Conservation (phyloP, 2,797 vertebrate species). For the Spinus pinus region DNA sequence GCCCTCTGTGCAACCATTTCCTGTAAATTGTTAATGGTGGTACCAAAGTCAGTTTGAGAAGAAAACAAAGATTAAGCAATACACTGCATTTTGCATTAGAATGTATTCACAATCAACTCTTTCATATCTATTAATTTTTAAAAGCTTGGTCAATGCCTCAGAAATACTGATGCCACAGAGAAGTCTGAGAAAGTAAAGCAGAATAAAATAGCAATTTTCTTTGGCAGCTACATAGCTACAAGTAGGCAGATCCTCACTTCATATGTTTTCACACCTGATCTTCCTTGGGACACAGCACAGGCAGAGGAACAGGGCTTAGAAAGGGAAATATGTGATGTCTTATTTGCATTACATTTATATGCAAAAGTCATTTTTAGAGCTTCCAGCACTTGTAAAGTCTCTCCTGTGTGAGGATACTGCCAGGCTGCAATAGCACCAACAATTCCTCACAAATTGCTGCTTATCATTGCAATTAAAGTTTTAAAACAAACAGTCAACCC, state of each 20-base stretch:
- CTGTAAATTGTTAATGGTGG: neutral
- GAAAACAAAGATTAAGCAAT: neutral
- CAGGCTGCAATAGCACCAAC: neutral
- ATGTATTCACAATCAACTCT: neutral
- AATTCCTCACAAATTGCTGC: neutral
- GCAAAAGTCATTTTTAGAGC: neutral
- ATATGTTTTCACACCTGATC: neutral
- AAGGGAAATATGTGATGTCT: neutral
- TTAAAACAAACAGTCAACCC: neutral
- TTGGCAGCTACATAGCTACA: neutral
- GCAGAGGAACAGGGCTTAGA: neutral
- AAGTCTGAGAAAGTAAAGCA: neutral
- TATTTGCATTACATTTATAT: neutral
- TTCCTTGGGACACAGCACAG: neutral
- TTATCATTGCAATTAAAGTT: neutral
- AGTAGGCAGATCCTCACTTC: neutral
- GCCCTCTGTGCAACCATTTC: constrained; percentile 5
- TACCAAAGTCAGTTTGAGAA: neutral
- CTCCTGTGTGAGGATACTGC: neutral
- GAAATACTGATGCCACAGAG: neutral
- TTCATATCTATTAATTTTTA: neutral
- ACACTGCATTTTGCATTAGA: neutral
- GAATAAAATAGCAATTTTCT: neutral
- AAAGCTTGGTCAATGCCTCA: neutral
- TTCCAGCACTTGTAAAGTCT: neutral